Evolutionary conservation across 2,797 vertebrate species (phyloP), one percentile per base, ranked within the genome.

Genomic region (Nyctibius grandis): DNA sequence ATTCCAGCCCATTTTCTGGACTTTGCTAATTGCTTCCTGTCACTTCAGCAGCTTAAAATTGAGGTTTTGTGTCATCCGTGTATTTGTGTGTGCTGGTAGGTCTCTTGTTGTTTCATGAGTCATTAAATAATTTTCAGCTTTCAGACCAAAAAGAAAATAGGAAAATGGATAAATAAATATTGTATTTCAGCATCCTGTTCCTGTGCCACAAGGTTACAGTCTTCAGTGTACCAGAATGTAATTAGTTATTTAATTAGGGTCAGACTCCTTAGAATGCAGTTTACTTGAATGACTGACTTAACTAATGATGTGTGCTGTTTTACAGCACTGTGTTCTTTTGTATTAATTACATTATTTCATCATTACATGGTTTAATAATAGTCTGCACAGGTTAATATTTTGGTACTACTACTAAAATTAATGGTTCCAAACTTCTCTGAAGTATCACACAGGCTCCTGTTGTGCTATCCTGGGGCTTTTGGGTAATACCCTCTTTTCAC

Each of bases 241-340:
- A 97, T 98, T 97, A 97, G 92, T 87, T 83, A 56, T 86, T 94
- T 85, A 80, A 69, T 97, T 88, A 93, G 93, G 96, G 95, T 97
- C 95, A 80, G 83, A 5, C 25, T 84, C 79, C 92, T 95, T 34
- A 15, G 89, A 88, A 91, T 91, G 91, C 63, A 48, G 80, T 92
- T 97, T 95, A 65, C 38, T 53, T 83, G 90, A 90, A 45, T 51
- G 94, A 89, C 80, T 91, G 92, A 36, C 81, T 63, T 70, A 69
- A 48, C 89, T 91, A 80, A 84, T 80, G 89, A 93, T 22, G 86
- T 88, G 92, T 97, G 78, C 91, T 48, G 9, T 56, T 96, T 93
- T 88, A 74, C 95, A 91, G 74, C 83, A n/a, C 63, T n/a, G n/a
- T 88, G 90, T 91, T 96, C 96, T 94, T 63, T n/a, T 68, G 45